Base-by-base conservation (phyloP, 2,797 vertebrate species). In the Poeciliopsis gracilis region DNA sequence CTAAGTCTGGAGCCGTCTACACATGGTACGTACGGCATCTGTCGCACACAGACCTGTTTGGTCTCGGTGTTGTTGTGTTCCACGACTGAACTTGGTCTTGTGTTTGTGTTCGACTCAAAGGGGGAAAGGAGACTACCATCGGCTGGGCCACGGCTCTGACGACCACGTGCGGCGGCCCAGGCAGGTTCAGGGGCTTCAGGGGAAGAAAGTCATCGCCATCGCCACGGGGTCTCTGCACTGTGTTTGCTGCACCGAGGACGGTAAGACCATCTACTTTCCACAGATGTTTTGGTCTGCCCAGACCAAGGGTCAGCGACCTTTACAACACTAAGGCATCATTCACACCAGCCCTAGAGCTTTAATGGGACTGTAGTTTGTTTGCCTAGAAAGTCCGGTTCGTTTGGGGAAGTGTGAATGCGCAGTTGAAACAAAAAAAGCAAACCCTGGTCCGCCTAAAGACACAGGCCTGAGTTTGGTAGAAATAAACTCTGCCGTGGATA, bases 171-270 rank as follows among this genome's bases (percentile, higher is more conserved):
- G 98, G 78, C 93, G 98, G 82, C 98, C 98, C 46, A 95, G 98
- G 77, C 98, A 99, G 93, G 98, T 99, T 75, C 98, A 99, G 87
- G 98, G 98, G 3, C 94, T 99, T 2, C 98, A 99, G 90, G 98
- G 98, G 69, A 99, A 99, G 91, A 99, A 98, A 89, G 98, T 99
- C 87, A 98, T 98, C n/a, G 98, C 98, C 75, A 98, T 99, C n/a
- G 98, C 98, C 76, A 99, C 98, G 0, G 98, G 98, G 5, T 99
- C 98, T 28, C 95, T 99, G 83, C 98, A 99, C 92, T 99, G 98
- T 43, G 98, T 99, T 38, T 99, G 98, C 94, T 99, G 98, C 95
- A 98, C 98, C 0, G 98, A 99, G 84, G 98, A 99, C 9, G 98
- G 98, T 99, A 96, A 72, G 93, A 46, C 30, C 2, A 30, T n/a